These are phyloP conservation scores for Xenops minutus DNA, from an alignment of 2,797 vertebrate species.

Conservation along the genomic window DNA sequence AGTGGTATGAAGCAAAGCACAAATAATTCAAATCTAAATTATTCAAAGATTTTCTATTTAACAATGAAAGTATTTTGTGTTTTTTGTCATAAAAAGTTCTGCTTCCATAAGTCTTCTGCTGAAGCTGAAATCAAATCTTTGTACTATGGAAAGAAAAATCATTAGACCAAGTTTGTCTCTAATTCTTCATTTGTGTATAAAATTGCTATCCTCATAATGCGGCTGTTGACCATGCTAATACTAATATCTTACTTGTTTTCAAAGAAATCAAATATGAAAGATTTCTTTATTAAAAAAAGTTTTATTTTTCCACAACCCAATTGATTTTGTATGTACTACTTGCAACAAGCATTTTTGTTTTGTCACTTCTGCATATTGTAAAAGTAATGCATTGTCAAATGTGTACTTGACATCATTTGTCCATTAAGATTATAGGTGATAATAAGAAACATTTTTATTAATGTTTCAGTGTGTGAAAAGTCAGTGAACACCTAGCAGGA, in stretches of 20 bases:
- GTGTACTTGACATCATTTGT: neutral
- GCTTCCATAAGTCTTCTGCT: neutral
- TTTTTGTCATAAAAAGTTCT: neutral
- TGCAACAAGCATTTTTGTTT: neutral
- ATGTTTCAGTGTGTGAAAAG: neutral
- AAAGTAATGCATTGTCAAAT: neutral
- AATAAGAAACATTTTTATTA: neutral
- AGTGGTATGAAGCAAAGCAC: neutral
- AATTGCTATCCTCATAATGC: neutral
- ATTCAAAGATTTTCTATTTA: neutral
- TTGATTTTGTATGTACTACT: neutral
- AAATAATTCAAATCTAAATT: neutral
- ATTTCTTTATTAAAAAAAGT: fast-evolving
- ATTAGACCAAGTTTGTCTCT: neutral
- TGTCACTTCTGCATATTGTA: neutral
- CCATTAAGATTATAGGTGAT: neutral
- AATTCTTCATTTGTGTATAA: neutral
- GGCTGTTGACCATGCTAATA: neutral
- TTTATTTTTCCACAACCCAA: neutral
- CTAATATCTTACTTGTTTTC: neutral
- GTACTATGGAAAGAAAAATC: neutral
- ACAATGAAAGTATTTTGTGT: neutral
- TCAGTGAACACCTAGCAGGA: neutral
- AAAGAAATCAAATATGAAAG: neutral
- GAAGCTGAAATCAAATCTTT: neutral